Conservation (phyloP, 2,113 vertebrate genomes). For the Vanacampus margaritifer region DNA sequence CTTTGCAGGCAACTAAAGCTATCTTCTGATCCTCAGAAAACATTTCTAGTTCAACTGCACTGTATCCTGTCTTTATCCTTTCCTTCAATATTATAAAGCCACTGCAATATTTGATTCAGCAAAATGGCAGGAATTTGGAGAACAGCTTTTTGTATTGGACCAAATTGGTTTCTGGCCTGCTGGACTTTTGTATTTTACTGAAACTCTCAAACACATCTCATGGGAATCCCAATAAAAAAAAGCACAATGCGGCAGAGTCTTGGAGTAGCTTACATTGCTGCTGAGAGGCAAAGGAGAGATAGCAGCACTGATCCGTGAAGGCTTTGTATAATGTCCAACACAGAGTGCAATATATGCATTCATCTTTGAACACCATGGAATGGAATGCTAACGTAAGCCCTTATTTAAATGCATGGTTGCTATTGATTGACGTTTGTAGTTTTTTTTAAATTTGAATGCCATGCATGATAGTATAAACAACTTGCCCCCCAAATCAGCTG, state of each 20-base stretch:
- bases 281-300: conserved; percentile 27
- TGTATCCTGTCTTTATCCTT: conserved; percentile 43
- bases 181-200: conserved; percentile 49
- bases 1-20: neutral
- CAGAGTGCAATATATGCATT: neutral
- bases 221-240: conserved; percentile 72
- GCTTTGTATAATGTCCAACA: neutral
- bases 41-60: conserved; percentile 26
- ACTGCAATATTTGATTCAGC: conserved; percentile 58
- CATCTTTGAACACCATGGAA: neutral
- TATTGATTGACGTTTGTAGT: neutral
- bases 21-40: neutral
- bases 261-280: conserved; percentile 35
- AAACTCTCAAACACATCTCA: conserved; percentile 59
- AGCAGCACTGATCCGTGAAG: conserved; percentile 23
- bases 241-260: conserved; percentile 55
- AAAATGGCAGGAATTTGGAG: conserved; percentile 53
- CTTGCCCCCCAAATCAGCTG: neutral
- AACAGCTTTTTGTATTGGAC: conserved; percentile 34
- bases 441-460: neutral
- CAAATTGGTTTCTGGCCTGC: conserved; percentile 68
- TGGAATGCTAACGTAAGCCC: neutral
- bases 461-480: neutral
- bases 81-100: conserved; percentile 49
- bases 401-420: neutral